Evolutionary conservation across 2,113 vertebrate species (phyloP), one percentile per base, ranked within the genome.

Genomic region (Nothoprocta pentlandii): DNA sequence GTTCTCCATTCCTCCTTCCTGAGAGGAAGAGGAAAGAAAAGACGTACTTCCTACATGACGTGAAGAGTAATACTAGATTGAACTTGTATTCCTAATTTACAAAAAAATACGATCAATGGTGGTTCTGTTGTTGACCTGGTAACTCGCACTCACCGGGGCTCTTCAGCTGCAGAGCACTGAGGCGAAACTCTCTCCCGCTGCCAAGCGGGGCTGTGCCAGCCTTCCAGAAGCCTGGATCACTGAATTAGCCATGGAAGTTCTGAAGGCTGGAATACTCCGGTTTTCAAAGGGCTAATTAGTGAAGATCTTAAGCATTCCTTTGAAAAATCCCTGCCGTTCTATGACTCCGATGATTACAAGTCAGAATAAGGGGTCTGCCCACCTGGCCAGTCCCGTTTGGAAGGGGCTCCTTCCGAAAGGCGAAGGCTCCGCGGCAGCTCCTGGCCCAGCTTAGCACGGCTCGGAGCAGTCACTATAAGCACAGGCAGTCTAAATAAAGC

Each of bases 91-190:
- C 70, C 74, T 84, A 41, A 32, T 53, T 80, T 93, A 79, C 73
- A 73, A 88, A 94, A 44, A 86, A 76, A 49, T 44, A 86, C 4
- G 58, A 87, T 66, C 77, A 84, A 49, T 41, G 53, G 67, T 49
- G 86, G 39, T 69, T 86, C 88, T 89, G 17, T 8, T 74, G 77
- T 84, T 94, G 93, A 95, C 85, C 86, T 64, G 2, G 0, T 83
- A 92, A 91, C 82, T 78, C 61, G 28, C 56, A 68, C 76, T 92
- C 62, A 30, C 0, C 47, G 61, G 73, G 86, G 75, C 91, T 90
- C 85, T 85, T 80, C 73, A 78, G 56, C 69, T 64, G 88, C 85
- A 59, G 56, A 88, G 76, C 36, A 17, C 68, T 59, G 74, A 75
- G 64, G 62, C 66, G 51, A 70, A 36, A 11, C 26, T 68, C 53